Percentiles rank a stretch among this genome's conserved stretches.
Evolutionary conservation across 1,140 invertebrate genomes (phyloP).

Genomic region (Nilaparvata lugens): DNA sequence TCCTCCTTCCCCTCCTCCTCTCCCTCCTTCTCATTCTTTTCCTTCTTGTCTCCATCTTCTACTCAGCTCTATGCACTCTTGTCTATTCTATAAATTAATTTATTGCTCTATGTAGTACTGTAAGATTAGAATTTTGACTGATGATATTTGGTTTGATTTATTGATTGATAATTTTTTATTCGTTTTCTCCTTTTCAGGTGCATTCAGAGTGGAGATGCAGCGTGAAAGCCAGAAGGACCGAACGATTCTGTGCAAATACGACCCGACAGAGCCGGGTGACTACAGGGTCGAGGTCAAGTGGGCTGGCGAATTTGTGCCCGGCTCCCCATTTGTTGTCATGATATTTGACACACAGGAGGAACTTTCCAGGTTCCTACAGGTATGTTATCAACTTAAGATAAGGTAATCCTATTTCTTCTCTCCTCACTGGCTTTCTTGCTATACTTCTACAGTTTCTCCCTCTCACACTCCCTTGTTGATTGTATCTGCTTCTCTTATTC

Average conservation of each 20-base stretch:
- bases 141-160: neutral
- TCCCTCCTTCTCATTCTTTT: too few relatives aligned
- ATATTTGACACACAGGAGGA: conserved; percentile 98
- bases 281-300: conserved; percentile 97
- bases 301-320: conserved; percentile 94
- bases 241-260: conserved; percentile 94
- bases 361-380: conserved; percentile 50
- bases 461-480: neutral
- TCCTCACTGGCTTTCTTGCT: neutral
- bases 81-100: too few relatives aligned
- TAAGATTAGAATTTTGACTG: too few relatives aligned
- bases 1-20: too few relatives aligned
- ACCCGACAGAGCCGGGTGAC: conserved; percentile 96
- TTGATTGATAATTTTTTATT: too few relatives aligned
- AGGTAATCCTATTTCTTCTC: neutral
- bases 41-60: too few relatives aligned
- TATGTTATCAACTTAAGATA: conserved; percentile 21
- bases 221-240: conserved; percentile 97
- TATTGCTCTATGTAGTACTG: too few relatives aligned
- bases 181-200: conserved; percentile 44
- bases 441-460: neutral
- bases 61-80: too few relatives aligned
- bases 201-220: conserved; percentile 99
- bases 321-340: conserved; percentile 96
- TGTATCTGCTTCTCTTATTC: neutral